Evolutionary conservation across 2,797 vertebrate species (phyloP).

Genomic region (Sebastes jordani): DNA sequence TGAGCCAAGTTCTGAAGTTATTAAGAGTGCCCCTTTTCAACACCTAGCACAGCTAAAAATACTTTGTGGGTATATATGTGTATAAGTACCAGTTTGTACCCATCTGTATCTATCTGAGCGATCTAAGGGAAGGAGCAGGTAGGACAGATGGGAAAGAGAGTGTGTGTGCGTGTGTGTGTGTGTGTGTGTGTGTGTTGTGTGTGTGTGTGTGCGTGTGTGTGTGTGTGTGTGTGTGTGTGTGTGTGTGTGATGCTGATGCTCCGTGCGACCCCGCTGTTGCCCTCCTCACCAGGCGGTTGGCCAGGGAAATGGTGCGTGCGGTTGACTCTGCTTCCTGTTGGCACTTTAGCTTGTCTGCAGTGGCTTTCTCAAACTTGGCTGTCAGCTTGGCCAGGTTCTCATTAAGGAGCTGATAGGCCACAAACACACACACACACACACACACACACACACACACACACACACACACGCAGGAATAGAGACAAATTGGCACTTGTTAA

Average conservation of each 20-base stretch:
- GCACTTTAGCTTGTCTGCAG: slow-evolving; percentile 91
- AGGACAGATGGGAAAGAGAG: not conserved
- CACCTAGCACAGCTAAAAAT: not conserved
- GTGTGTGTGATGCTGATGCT: not conserved
- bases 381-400: slow-evolving; percentile 93
- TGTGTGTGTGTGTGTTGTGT: not conserved
- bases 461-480: not conserved
- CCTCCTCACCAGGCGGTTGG: slow-evolving; percentile 92
- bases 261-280: slow-evolving; percentile 8
- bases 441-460: not conserved
- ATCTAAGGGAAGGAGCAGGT: not conserved
- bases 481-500: slow-evolving; percentile 41
- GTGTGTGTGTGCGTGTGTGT: not conserved
- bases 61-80: not conserved
- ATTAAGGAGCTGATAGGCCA: slow-evolving; percentile 85
- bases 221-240: not conserved
- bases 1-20: not conserved
- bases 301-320: slow-evolving; percentile 88
- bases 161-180: not conserved
- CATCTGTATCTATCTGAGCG: not conserved
- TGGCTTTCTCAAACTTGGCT: slow-evolving; percentile 93
- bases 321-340: slow-evolving; percentile 93
- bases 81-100: not conserved
- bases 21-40: not conserved
- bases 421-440: slow-evolving; percentile 28